Evolutionary conservation across 1,140 invertebrate genomes (phyloP).

Genomic region (Drosophila truncata): DNA sequence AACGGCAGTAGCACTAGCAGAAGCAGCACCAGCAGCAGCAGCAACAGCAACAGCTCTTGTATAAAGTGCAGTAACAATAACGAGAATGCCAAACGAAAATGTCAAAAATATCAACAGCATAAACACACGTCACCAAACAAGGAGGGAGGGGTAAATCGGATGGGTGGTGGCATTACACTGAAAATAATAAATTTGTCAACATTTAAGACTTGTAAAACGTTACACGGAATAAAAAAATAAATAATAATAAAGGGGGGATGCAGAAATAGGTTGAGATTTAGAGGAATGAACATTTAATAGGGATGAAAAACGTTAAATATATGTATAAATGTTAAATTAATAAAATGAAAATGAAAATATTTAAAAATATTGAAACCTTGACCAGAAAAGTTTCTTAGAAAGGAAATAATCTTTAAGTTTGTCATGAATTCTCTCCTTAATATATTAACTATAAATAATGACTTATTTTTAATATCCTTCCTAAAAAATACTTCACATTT

Average conservation of each 20-base stretch:
- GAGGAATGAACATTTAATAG: no score
- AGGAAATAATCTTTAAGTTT: no score
- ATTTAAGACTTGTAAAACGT: not conserved
- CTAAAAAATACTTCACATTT: no score
- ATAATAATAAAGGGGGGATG: not conserved
- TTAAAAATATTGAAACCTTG: no score
- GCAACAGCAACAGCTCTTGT: slow-evolving; percentile 25
- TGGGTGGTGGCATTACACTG: not conserved
- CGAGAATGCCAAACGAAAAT: slow-evolving; percentile 73
- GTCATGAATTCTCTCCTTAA: not conserved
- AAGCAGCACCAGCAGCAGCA: slow-evolving; percentile 2
- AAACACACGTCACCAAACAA: slow-evolving; percentile 45
- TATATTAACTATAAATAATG: not conserved
- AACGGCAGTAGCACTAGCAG: slow-evolving; percentile 22
- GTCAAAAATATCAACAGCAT: slow-evolving; percentile 79
- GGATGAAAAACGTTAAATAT: no score
- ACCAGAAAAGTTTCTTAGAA: no score
- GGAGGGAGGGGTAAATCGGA: not conserved
- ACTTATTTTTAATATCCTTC: not conserved
- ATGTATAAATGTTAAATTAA: no score
- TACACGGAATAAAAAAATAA: not conserved
- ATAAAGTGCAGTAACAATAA: slow-evolving; percentile 60
- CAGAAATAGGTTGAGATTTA: not conserved
- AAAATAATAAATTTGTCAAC: not conserved
- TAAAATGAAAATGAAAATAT: no score